Evolutionary conservation across 2,113 vertebrate species (phyloP), one percentile per base, ranked within the genome.

Genomic region (Solea solea): DNA sequence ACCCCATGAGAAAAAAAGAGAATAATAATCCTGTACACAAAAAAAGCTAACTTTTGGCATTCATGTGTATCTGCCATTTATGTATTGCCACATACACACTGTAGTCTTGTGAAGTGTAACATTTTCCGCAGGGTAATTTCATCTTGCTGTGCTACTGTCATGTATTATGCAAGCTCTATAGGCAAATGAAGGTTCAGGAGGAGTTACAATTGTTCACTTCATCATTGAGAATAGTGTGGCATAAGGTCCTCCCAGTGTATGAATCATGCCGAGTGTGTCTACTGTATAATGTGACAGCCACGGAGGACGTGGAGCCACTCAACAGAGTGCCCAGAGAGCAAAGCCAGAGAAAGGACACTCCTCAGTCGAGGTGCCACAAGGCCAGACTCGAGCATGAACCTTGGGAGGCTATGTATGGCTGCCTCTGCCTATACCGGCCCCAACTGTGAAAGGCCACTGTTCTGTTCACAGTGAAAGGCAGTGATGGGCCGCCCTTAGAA

Each of bases 391-490:
- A 4, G 72, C 86, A 74, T 89, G 75, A 85, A 89, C 88, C 88
- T 86, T 53, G 11, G 64, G 77, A 78, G 69, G 75, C 79, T 74
- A 83, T 90, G 86, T 86, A 89, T 77, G 81, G 89, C 81, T 81
- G 78, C 61, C 80, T 82, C 81, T 84, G 81, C 85, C 80, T 82
- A 88, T 83, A 75, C 78, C 45, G 76, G 86, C 85, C 83, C 86
- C 80, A 69, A 74, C 80, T 90, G 87, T 91, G 86, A 91, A 91
- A 89, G 88, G 78, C 85, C 82, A 85, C 87, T 92, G 89, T 93
- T 93, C 86, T 91, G 85, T 85, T 93, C 86, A 85, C 81, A 69
- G 87, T 90, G 86, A 86, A 90, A 92, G 89, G 83, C 88, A 86
- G 92, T 84, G 87, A 93, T 90, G 84, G 89, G 83, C 87, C 79